Base-by-base conservation (phyloP, 1,140 invertebrate species). In the Megalonaias nervosa region DNA sequence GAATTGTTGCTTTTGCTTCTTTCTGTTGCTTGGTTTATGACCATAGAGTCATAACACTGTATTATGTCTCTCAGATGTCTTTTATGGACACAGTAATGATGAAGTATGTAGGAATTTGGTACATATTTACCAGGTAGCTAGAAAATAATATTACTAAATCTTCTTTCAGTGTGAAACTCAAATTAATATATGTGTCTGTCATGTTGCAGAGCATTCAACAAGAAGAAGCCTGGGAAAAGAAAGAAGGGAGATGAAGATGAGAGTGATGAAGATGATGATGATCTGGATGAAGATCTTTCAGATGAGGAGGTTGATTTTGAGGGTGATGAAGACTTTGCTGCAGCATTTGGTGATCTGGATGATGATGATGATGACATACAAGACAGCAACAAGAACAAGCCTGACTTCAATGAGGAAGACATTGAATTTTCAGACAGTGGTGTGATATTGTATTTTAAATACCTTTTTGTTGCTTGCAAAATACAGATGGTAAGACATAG, bases 241-340 rank as follows among this genome's bases (percentile, higher is more conserved):
- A 71, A 74, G 38, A 71, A 82, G 17, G 23, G 23, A 64, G 61
- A 73, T 59, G 82, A 83, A 68, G 82, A 77, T 38, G 82, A 82
- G 66, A 84, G 84, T 67, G 83, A 85, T 62, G 82, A 82, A 71
- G 81, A 80, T 62, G 82, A 83, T 38, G 82, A 84, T 26, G 82
- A 84, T 71, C 88, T 86, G 70, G 84, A 84, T 68, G 87, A 87
- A 57, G 83, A 83, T 55, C 69, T 88, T 15, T 86, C 85, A 62
- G 88, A 89, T 80, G 87, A 88, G 70, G 89, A 90, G 65, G 66
- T 86, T 62, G 90, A 90, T 68, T 88, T 89, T 81, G 87, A 79
- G 60, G 84, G 87, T 73, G 91, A 91, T 77, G 91, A 89, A 21
- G 91, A 92, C 31, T 21, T 26, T 80, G 56, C 56, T 61, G 72